Base-by-base conservation (phyloP, 2,113 vertebrate genomes). In the Syngnathus floridae region DNA sequence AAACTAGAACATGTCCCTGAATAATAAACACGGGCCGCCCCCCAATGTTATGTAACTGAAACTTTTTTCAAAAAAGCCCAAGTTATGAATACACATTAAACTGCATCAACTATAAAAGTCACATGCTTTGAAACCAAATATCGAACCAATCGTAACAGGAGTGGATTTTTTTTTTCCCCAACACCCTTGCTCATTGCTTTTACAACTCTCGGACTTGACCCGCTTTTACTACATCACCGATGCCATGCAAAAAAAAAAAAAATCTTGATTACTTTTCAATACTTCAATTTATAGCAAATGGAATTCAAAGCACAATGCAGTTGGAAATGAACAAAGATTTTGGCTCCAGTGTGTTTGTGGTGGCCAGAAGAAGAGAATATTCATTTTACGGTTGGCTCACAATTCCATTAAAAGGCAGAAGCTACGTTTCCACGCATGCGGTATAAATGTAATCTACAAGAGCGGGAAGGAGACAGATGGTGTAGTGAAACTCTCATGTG, bases 401-500 rank as follows among this genome's bases (percentile, higher is more conserved):
- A 84, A 86, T 88, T 82, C 82, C 82, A 88, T 88, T 88, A 88
- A 89, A 88, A 86, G 37, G 67, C 68, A 77, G 76, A 86, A 77
- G 75, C 77, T 76, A 48, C 76, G 76, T 83, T 82, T 82, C 77
- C 78, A 76, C 79, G 82, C 62, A 79, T 71, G 73, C 82, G 74
- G 76, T 74, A 62, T 80, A 76, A 82, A 86, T 82, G 82, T 77
- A 82, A 86, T 85, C 79, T 70, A 81, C 68, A 16, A 69, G 78
- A 82, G 81, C 77, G 83, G 76, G 77, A 83, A 81, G 82, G 75
- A 88, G 85, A 87, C 87, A 91, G 91, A 91, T 88, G 90, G 90
- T 82, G 19, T 72, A 79, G 74, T 70, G 67, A 87, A 81, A 80
- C 66, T 87, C 89, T 89, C 85, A 52, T 75, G 88, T 86, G 88